phyloP scores from a whole-genome alignment of 2,888 invertebrate genomes.

The Tribolium freemani region DNA sequence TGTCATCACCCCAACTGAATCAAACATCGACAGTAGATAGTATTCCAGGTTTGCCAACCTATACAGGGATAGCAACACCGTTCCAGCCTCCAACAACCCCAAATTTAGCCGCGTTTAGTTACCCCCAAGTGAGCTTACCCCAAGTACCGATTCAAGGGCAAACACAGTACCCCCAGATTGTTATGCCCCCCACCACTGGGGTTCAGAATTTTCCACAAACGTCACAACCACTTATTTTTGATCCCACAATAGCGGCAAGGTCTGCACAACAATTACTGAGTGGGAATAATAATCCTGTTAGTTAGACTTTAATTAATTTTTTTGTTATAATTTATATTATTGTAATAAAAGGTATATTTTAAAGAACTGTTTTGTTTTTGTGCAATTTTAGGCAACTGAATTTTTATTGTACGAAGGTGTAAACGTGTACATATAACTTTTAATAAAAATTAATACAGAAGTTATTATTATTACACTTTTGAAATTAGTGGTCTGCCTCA shows the following conservation, averaged over 20 bases:
- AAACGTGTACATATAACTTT: conserved; percentile 5
- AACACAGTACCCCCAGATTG: conserved; percentile 22
- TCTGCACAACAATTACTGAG: conserved; percentile 66
- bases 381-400: conserved; percentile 1
- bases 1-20: background rate
- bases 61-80: conserved; percentile 27
- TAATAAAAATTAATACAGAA: conserved; percentile 1
- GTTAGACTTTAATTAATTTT: conserved; percentile 18
- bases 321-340: conserved; percentile 33
- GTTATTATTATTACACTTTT: no score
- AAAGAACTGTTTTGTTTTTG: conserved; percentile 13
- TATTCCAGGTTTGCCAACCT: conserved; percentile 18
- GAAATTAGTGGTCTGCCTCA: no score
- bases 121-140: conserved; percentile 52
- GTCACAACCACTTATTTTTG: conserved; percentile 60
- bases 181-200: conserved; percentile 39
- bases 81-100: conserved; percentile 40
- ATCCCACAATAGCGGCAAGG: conserved; percentile 66
- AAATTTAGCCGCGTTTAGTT: conserved; percentile 46
- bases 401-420: background rate
- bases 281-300: conserved; percentile 49
- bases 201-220: conserved; percentile 28
- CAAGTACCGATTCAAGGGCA: conserved; percentile 3
- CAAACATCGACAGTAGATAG: background rate
- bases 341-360: conserved; percentile 22